Evolutionary conservation across 2,113 vertebrate species (phyloP).

Genomic region (Psophia crepitans): DNA sequence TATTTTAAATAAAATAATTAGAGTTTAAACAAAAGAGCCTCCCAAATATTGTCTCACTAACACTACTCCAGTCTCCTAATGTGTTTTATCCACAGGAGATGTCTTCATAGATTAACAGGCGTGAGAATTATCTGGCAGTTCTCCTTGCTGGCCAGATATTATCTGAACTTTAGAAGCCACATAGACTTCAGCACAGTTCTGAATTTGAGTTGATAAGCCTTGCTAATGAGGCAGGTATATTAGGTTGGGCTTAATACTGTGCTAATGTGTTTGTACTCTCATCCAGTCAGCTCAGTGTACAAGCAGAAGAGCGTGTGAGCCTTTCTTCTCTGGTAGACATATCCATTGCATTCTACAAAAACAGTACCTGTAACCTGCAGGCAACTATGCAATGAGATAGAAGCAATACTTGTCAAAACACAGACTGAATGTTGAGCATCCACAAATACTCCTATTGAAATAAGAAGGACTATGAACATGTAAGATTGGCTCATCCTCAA

Average conservation of each 20-base stretch:
- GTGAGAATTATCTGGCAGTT: background rate
- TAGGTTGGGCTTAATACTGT: background rate
- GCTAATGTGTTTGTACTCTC: background rate
- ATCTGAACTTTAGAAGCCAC: background rate
- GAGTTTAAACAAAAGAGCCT: background rate
- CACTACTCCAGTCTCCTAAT: background rate
- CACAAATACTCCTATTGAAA: background rate
- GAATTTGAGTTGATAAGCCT: background rate
- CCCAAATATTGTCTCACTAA: background rate
- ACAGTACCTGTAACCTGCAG: background rate
- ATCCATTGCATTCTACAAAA: background rate
- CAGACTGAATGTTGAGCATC: background rate
- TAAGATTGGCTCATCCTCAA: constrained; percentile 1
- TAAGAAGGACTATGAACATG: background rate
- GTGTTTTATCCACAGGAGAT: background rate
- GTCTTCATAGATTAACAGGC: background rate
- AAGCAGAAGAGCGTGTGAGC: background rate
- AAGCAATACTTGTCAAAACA: constrained; percentile 34
- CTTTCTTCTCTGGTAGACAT: background rate
- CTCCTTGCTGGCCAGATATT: background rate
- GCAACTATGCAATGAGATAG: background rate
- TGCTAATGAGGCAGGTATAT: background rate
- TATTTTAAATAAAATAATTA: background rate
- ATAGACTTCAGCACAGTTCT: background rate
- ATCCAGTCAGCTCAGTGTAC: background rate